Base-by-base conservation (phyloP, 2,888 invertebrate species). In the Cremastinae sp. region DNA sequence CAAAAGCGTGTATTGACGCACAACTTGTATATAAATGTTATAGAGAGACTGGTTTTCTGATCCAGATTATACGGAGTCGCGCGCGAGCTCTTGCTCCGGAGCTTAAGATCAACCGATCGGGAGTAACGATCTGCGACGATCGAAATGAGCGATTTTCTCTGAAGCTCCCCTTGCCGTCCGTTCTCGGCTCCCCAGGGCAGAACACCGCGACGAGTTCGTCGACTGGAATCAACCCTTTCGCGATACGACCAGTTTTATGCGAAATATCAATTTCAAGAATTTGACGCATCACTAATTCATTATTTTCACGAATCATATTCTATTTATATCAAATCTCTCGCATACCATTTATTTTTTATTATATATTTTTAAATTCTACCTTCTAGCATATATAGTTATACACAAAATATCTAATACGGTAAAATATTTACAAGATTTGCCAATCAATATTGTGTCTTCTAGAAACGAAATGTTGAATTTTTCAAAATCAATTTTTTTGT, bases 91-190 rank as follows among this genome's bases (percentile, higher is more conserved):
- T 9, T 10, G 16, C 51, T 61, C 14, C 56, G 72, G 66, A 69
- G 47, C 72, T 59, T 36, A 49, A 64, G 74, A 73, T 68, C 77
- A 58, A 68, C 78, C 81, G 82, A 83, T 83, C 84, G 78, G 77
- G 81, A 84, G 81, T 83, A 81, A 83, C 82, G 82, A 84, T 84
- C 83, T 83, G 82, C 81, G 78, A 80, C 83, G 82, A 84, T 83
- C 85, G 82, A 85, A 82, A 82, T 82, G 80, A 81, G 80, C 78
- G 82, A 83, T 82, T 79, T 75, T 80, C 69, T 78, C 74, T 78
- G 79, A 75, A 75, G 78, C 75, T 79, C 79, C 34, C 78, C 75
- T 77, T 75, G 76, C 71, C 78, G 79, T 77, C 80, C 77, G 79
- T 78, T 36, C 72, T 74, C 75, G 73, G 73, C 71, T 79, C 68